Evolutionary conservation across 2,113 vertebrate species (phyloP), one percentile per base, ranked within the genome.

Genomic region (Pseudorectes ferrugineus): DNA sequence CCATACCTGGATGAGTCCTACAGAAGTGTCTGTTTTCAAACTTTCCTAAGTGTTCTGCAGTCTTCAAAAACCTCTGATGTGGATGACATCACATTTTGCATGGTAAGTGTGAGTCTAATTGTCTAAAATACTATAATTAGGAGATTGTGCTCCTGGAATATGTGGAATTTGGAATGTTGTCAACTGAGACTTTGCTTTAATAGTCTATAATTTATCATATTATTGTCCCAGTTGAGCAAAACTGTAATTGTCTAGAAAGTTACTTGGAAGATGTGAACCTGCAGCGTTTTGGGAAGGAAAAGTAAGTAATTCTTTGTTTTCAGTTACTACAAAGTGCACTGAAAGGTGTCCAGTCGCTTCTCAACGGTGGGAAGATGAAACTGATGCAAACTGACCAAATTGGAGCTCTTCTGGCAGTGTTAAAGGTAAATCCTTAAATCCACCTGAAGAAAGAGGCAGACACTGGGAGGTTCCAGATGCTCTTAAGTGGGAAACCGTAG

Each of bases 331-430:
- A 99, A 83, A 98, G 98, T 65, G 98, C 99, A 13, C 96, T 99
- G 93, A 99, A 99, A 96, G 99, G 99, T 21, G 97, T 99, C 81
- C 99, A 99, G 89, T 99, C 97, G 0, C 98, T 99, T 84, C 97
- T 99, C 25, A 99, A 98, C 4, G 98, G 98, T 36, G 98, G 98
- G 29, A 99, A 99, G 94, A 99, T 99, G 98, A 99, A 98, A 48
- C 97, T 98, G 52, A 96, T 97, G 17, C 98, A 98, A 8, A 97
- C 97, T 3, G 99, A 99, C 71, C 98, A 99, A 52, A 98, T 99
- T 42, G 99, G 99, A 43, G 98, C 98, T 49, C 97, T 99, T n/a
- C 97, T 99, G 75, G 99, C 99, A 54, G 98, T 98, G 22, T 93
- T 99, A 23, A 99, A 99, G 98, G 99, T 99, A 88, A 93, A 31